Base-by-base conservation (phyloP, 2,888 invertebrate species). In the Thalpophila matura region DNA sequence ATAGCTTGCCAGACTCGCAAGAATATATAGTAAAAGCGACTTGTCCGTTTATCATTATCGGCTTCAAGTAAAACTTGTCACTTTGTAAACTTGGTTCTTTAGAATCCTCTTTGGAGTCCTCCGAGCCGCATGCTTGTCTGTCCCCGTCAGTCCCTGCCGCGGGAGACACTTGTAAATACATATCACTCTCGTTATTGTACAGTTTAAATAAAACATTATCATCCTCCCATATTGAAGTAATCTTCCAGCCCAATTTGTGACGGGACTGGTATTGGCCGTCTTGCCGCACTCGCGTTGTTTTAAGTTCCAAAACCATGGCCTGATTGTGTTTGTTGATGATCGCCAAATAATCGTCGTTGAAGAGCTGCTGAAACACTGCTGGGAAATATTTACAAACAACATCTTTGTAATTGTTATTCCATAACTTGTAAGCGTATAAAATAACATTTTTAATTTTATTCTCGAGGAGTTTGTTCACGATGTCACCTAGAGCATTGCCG, bases 371-470 rank as follows among this genome's bases (percentile, higher is more conserved):
- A 24, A 66, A 66, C 9, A 35, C 38, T 10, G 51, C 9, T 12
- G 66, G 67, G 26, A 66, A 66, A 42, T 58, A 35, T 9, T 27
- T 31, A 14, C 29, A 22, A 12, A 66, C 42, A 37, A 58, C 35
- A 7, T 53, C 42, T 47, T 40, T 46, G 4, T 24, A 0, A 37
- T 31, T 12, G 18, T 4, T 65, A n/a, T 12, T 42, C 66, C 66
- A 66, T 14, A 66, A 10, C 31, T 53, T 58, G 14, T 24, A 42
- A 47, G 42, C 37, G 14, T 53, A 58, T 3, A 12, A 16, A 1
- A 58, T 37, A 20, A 58, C 35, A 22, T 37, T 31, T 5, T 7
- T 10, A 4, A 42, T 16, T 7, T 31, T 40, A 24, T 65, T 47
- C 12, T 26, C 18, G 7, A 66, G 14, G 3, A 66, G 59, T 47